Conservation (phyloP, 2,797 vertebrate species). For the Dicrostonyx torquatus region DNA sequence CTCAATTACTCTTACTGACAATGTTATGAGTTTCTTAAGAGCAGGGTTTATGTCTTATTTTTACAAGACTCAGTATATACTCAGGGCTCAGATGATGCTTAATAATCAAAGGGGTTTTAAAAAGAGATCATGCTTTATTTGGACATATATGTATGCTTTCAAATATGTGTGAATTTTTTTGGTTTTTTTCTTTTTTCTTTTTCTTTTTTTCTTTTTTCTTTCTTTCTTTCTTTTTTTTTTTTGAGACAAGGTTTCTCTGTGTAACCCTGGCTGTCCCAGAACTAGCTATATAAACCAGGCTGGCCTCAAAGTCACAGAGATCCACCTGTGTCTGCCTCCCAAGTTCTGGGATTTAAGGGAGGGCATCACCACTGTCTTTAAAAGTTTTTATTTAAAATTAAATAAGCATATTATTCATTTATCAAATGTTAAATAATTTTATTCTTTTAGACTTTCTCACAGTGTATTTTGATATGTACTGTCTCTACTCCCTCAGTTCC, state of each 20-base stretch:
- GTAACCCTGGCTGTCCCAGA: background rate
- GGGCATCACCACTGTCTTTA: background rate
- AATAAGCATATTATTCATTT: background rate
- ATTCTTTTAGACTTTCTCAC: background rate
- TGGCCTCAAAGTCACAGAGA: background rate
- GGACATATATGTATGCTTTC: background rate
- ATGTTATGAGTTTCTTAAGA: slow-evolving; percentile 17
- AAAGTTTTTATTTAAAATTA: background rate
- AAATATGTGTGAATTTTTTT: too few species aligned
- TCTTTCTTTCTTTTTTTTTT: too few species aligned
- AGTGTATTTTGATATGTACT: background rate
- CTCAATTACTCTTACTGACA: slow-evolving; percentile 25
- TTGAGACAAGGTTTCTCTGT: background rate
- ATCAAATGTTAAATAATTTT: background rate
- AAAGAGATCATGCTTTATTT: background rate
- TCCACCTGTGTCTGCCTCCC: background rate
- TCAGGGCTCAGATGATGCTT: background rate
- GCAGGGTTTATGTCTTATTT: background rate
- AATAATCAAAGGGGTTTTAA: background rate
- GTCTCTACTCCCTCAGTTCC: background rate
- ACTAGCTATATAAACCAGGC: background rate
- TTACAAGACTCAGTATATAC: background rate
- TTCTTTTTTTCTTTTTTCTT: too few species aligned
- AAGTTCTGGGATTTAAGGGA: background rate
- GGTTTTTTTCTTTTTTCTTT: too few species aligned